Conservation (phyloP, 2,113 vertebrate species). For the Bujurquina vittata region DNA sequence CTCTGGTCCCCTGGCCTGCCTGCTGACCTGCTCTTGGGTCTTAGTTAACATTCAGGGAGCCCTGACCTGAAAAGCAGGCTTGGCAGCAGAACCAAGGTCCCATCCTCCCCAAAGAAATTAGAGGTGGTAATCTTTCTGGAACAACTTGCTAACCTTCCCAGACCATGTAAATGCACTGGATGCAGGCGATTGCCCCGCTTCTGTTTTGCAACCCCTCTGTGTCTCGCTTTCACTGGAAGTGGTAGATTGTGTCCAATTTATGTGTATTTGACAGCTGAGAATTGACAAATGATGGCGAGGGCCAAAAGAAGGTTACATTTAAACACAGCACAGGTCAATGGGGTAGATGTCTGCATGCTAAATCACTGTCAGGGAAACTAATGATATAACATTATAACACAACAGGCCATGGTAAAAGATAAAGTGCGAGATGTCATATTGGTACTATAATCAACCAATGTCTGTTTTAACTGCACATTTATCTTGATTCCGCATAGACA, state of each 20-base stretch:
- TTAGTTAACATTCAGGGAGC: slow-evolving; percentile 86
- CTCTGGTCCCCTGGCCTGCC: slow-evolving; percentile 75
- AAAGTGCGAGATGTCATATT: slow-evolving; percentile 73
- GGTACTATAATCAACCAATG: slow-evolving; percentile 74
- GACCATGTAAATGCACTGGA: slow-evolving; percentile 81
- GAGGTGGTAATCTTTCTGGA: slow-evolving; percentile 83
- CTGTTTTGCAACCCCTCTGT: slow-evolving; percentile 68
- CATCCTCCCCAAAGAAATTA: slow-evolving; percentile 86
- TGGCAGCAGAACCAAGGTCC: slow-evolving; percentile 81
- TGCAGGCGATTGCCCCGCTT: slow-evolving; percentile 70
- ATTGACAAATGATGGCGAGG: slow-evolving; percentile 78
- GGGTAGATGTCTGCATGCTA: slow-evolving; percentile 79
- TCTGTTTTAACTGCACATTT: slow-evolving; percentile 75
- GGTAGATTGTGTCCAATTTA: slow-evolving; percentile 78
- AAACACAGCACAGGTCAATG: slow-evolving; percentile 81
- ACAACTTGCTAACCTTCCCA: slow-evolving; percentile 79
- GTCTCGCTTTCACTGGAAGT: slow-evolving; percentile 59
- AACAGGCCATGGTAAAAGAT: slow-evolving; percentile 77
- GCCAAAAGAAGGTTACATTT: slow-evolving; percentile 83
- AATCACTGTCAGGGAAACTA: slow-evolving; percentile 86
- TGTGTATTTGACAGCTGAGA: slow-evolving; percentile 75
- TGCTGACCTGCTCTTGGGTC: slow-evolving; percentile 81
- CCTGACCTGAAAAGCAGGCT: slow-evolving; percentile 78
- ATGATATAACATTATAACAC: slow-evolving; percentile 84
- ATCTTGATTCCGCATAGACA: slow-evolving; percentile 85